phyloP scores from a whole-genome alignment of 2,797 vertebrate genomes.

The Cynodonichthys magdalenae region DNA sequence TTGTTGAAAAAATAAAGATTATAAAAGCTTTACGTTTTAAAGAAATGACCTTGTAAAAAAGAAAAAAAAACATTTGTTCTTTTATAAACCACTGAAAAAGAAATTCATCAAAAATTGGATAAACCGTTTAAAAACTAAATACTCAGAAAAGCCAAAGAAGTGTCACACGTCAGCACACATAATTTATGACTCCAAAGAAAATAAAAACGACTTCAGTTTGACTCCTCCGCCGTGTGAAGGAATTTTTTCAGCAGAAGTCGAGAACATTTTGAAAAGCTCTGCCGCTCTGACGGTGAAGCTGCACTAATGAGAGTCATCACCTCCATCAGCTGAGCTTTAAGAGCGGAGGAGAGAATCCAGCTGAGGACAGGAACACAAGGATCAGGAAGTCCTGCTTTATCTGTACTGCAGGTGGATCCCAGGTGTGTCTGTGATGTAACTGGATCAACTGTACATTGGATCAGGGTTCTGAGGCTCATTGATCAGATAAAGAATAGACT shows the following conservation, averaged over 20 bases:
- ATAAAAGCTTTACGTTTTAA: too few species aligned
- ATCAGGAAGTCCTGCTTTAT: too few species aligned
- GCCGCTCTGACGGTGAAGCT: slow-evolving; percentile 48
- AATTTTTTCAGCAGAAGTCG: slow-evolving; percentile 43
- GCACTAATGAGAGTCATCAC: slow-evolving; percentile 54
- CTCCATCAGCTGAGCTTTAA: slow-evolving; percentile 56
- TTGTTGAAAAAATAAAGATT: too few species aligned
- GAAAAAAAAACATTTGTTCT: too few species aligned
- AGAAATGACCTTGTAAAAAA: too few species aligned
- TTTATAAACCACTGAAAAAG: too few species aligned
- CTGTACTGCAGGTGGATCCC: slow-evolving; percentile 5
- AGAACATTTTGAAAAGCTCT: slow-evolving; percentile 40
- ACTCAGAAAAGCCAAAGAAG: background rate
- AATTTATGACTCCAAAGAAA: slow-evolving; percentile 1
- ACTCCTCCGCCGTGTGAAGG: slow-evolving; percentile 29
- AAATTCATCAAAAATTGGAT: too few species aligned
- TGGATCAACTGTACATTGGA: too few species aligned
- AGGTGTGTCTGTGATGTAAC: too few species aligned
- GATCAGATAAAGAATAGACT: slow-evolving; percentile 56
- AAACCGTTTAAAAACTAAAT: too few species aligned
- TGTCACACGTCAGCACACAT: too few species aligned
- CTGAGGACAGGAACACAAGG: too few species aligned
- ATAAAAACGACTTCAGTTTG: slow-evolving; percentile 3
- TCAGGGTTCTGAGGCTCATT: slow-evolving; percentile 16
- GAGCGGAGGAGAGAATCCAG: slow-evolving; percentile 5